Conservation (phyloP, 1,140 invertebrate genomes). For the Micrasema longulum region DNA sequence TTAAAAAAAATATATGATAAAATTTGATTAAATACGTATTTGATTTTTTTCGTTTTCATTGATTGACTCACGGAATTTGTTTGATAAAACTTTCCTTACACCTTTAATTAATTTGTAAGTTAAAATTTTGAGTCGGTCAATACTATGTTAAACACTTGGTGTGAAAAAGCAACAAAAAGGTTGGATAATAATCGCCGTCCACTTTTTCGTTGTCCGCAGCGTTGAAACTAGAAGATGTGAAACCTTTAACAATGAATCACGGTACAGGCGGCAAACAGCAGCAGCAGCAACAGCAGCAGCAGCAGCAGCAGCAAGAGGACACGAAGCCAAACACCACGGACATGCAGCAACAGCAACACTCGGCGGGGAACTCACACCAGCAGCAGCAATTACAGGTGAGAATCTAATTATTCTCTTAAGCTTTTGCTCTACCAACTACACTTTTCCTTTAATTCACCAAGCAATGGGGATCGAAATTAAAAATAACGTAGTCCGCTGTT, state of each 20-base stretch:
- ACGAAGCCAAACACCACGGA: slow-evolving; percentile 67
- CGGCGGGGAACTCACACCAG: slow-evolving; percentile 50
- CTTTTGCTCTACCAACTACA: too few relatives aligned
- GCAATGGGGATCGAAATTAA: too few relatives aligned
- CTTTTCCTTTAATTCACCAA: too few relatives aligned
- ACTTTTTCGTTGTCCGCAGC: slow-evolving; percentile 55
- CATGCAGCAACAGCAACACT: slow-evolving; percentile 61
- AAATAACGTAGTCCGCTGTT: too few relatives aligned
- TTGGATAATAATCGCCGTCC: slow-evolving; percentile 11
- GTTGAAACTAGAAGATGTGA: slow-evolving; percentile 67
- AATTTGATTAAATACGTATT: too few relatives aligned
- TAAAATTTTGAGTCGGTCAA: too few relatives aligned
- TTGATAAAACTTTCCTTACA: too few relatives aligned
- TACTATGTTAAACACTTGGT: not conserved
- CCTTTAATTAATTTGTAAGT: too few relatives aligned
- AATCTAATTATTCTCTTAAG: too few relatives aligned
- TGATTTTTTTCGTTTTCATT: too few relatives aligned
- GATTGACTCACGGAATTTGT: too few relatives aligned
- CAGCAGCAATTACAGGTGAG: slow-evolving; percentile 66
- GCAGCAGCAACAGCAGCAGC: slow-evolving; percentile 63
- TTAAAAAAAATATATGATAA: too few relatives aligned
- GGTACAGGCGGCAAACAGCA: slow-evolving; percentile 58
- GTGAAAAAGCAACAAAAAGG: slow-evolving; percentile 24
- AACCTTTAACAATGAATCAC: slow-evolving; percentile 57
- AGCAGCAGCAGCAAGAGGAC: slow-evolving; percentile 65